Evolutionary conservation across 2,888 invertebrate genomes (phyloP), one percentile per base, ranked within the genome.

Genomic region (Latrodectus hesperus): DNA sequence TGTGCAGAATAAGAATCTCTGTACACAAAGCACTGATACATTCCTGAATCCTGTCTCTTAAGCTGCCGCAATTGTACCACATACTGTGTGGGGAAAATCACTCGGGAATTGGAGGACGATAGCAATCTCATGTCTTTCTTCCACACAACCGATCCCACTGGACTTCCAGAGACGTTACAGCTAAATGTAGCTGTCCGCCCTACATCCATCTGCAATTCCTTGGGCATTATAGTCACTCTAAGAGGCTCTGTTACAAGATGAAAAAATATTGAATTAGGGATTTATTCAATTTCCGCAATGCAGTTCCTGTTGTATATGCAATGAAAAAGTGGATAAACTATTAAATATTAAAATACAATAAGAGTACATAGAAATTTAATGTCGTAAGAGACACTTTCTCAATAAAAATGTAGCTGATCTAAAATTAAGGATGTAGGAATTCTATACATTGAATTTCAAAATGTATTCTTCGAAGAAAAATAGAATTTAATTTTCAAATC

Each of bases 11-110:
- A 81, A 10, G 81, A 78, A 22, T 89, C 89, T 49, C 89, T 84
- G 53, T 73, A 77, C 55, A 84, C 88, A 68, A 89, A 90, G 68
- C 90, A 90, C 65, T 89, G 89, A 64, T 90, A 90, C 79, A 90
- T 89, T 75, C 90, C 90, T 1, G 84, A 78, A 53, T 89, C 85
- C 51, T 74, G 51, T 53, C 88, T 85, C 64, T 89, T 86, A 6
- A 89, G 68, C 72, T 89, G 89, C 22, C 82, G 74, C 65, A 90
- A 71, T 67, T 83, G 83, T 38, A 90, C 49, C 16, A 84, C 80
- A 49, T 82, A 77, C n/a, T 85, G 83, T 17, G 83, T 75, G 16
- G 75, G 85, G 53, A 88, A 83, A 26, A 82, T 71, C 49, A 84
- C 80, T 68, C 89, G 80, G 68, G 86, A 74, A 79, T 79, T 84